Base-by-base conservation (phyloP, 2,888 invertebrate genomes). In the Hanleya hanleyi region DNA sequence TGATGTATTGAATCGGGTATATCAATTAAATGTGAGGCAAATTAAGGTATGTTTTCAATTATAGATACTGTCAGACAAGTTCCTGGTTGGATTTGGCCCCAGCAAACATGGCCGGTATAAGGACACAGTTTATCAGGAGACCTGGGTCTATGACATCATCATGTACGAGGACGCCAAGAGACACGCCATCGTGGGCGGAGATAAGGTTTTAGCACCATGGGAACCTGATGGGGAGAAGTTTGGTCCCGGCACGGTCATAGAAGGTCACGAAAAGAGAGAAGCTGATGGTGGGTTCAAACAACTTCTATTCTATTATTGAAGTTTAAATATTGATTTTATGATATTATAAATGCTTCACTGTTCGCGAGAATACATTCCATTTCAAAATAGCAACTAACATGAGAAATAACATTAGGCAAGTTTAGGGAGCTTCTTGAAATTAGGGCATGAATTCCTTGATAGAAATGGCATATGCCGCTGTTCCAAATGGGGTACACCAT, bases 101-200 rank as follows among this genome's bases (percentile, higher is more conserved):
- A 86, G 86, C 74, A 86, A 87, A 64, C 86, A 87, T 78, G 88
- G 89, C 1, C 84, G 83, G 67, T 90, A 82, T 75, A 83, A 75
- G n/a, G 87, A 88, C 32, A 87, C 88, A 0, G 78, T 79, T 0
- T 90, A 90, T 75, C 89, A 90, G 77, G 89, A 90, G 76, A 90
- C 90, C 0, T 84, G 80, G 71, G 83, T 90, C 3, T 84, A 83
- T 79, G 90, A 90, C 80, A 88, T 90, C 68, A 84, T 90, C 9
- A 87, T 87, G 65, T 82, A 83, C 65, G 80, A 78, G 6, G 90
- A 90, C 80, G 89, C 90, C 7, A 78, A 83, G 66, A 80, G 88
- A 15, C 90, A 89, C 71, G 81, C 89, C 4, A 84, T 90, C 22
- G 75, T 86, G 36, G 81, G 84, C 5, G 88, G 86, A 1, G 90